phyloP scores from a whole-genome alignment of 2,797 vertebrate genomes.

The Mallotus villosus region DNA sequence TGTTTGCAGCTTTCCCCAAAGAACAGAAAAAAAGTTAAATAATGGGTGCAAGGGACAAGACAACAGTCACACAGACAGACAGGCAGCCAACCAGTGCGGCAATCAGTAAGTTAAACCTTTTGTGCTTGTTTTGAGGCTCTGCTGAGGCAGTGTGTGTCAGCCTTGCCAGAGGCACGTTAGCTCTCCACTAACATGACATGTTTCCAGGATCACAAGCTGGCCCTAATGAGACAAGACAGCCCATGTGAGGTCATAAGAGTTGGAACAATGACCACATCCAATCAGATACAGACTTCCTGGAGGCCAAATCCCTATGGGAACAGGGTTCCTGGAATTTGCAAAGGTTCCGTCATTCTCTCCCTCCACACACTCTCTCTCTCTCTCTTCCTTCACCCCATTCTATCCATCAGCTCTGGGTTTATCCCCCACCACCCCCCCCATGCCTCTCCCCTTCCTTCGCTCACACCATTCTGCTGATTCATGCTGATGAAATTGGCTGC shows the following conservation, averaged over 20 bases:
- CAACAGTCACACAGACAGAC: neutral
- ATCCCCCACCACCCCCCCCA: neutral
- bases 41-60: neutral
- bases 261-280: conserved; percentile 18
- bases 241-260: neutral
- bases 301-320: conserved; percentile 20
- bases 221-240: conserved; percentile 6
- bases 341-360: neutral
- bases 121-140: neutral
- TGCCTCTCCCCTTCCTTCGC: neutral
- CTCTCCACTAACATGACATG: neutral
- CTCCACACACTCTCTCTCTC: neutral
- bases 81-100: neutral
- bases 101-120: neutral
- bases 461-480: conserved; percentile 67
- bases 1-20: no score
- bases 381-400: neutral
- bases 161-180: neutral
- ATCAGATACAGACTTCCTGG: conserved; percentile 8
- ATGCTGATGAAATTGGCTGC: conserved; percentile 48
- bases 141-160: conserved; percentile 14
- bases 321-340: conserved; percentile 25
- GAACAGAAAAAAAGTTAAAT: no score
- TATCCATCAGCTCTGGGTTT: conserved; percentile 10
- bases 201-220: neutral